Evolutionary conservation across 2,888 invertebrate genomes (phyloP), one percentile per base, ranked within the genome.

Genomic region (Mesorhabditis sp.): DNA sequence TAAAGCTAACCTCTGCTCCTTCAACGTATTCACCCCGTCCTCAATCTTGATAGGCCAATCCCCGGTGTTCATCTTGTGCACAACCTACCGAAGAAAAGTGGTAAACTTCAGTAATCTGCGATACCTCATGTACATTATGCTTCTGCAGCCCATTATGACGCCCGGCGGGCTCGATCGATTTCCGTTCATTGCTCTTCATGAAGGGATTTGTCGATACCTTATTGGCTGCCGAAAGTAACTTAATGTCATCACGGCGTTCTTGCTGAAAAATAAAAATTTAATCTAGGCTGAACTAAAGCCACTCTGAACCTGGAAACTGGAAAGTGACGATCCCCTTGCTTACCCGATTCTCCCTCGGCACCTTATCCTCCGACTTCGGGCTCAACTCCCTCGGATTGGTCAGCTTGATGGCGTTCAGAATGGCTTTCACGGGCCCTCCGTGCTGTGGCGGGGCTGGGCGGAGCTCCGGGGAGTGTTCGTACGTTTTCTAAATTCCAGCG

Each of bases 61-160:
- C 4, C 78, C 78, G 66, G 70, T 74, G 68, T 78, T 78, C 78
- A 78, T 78, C 66, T 78, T 78, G 66, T 78, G 76, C 7, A 78
- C 78, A 3, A 78, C 78, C 67, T 78, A 50, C 10, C 6, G 13
- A 50, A 10, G 13, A 13, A 50, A 10, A 50, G 58, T 50, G 10
- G 7, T 50, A 10, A 50, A 50, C 2, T 28, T 50, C 1, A 2
- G 58, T 13, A 1, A 50, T 50, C n/a, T 2, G 10, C 2, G n/a
- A 10, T 50, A 50, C 58, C 58, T 50, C 58, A 2, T 50, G 58
- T 13, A 50, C 58, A 50, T 50, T 50, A n/a, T 50, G 58, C 58
- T n/a, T 50, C 58, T 10, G 7, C 10, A n/a, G 58, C 2, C 10
- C 10, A 2, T 50, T n/a, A n/a, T 50, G 58, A 1, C 58, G 1